phyloP scores from a whole-genome alignment of 2,888 invertebrate genomes.

The Anodontia alba region DNA sequence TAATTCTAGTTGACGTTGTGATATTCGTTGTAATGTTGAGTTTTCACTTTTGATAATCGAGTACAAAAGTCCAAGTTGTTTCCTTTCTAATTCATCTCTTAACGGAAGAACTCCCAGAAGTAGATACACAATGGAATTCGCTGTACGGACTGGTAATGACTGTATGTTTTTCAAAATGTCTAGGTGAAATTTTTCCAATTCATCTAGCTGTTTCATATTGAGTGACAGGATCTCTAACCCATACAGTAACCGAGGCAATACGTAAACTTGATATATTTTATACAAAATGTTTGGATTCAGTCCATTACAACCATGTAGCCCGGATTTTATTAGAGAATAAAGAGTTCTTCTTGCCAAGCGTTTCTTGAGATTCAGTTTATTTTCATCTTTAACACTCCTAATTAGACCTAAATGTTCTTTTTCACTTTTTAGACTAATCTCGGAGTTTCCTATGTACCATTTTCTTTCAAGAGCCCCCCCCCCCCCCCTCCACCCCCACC shows the following conservation, averaged over 20 bases:
- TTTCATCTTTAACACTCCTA: neutral
- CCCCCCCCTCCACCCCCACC: too few relatives aligned
- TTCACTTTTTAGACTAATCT: neutral
- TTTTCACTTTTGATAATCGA: neutral
- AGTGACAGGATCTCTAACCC: neutral
- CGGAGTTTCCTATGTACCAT: neutral
- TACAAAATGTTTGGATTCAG: neutral
- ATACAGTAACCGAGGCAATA: neutral
- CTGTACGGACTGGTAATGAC: neutral
- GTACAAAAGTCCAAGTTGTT: neutral
- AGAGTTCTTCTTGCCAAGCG: conserved; percentile 1
- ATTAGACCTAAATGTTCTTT: neutral
- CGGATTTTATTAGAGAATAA: neutral
- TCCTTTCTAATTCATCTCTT: neutral
- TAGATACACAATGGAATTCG: neutral
- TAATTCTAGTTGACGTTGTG: neutral
- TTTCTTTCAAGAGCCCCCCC: neutral
- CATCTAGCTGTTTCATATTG: neutral
- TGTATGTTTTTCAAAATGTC: conserved; percentile 7
- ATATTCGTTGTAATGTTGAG: neutral
- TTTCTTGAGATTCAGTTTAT: neutral
- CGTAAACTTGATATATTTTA: too few relatives aligned
- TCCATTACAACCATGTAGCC: conserved; percentile 5
- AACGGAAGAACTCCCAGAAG: neutral
- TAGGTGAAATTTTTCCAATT: conserved; percentile 9